Conservation (phyloP, 1,140 invertebrate genomes). For the Drosophila ficusphila region DNA sequence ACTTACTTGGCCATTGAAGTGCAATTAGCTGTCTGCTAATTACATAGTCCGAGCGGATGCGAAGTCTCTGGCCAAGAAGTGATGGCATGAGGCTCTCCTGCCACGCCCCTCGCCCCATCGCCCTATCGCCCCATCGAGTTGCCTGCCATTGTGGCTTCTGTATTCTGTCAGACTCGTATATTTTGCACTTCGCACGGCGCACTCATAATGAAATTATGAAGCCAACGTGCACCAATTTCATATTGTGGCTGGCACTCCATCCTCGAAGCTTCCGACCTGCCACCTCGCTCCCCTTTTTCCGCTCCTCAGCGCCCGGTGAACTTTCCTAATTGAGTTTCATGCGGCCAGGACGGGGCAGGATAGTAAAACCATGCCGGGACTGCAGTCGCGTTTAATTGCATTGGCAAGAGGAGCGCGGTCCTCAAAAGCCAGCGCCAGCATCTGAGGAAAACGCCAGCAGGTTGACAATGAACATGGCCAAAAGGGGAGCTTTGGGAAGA, state of each 20-base stretch:
- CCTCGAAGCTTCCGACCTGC: too few relatives aligned
- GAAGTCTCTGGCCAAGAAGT: slow-evolving; percentile 29
- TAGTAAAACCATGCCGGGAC: slow-evolving; percentile 31
- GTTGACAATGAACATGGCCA: slow-evolving; percentile 33
- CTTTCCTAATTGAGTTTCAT: slow-evolving; percentile 76
- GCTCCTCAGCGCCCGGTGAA: slow-evolving; percentile 24
- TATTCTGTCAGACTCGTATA: slow-evolving; percentile 53
- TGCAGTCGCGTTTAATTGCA: slow-evolving; percentile 75
- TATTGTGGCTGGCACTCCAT: slow-evolving; percentile 47
- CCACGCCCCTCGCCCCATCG: too few relatives aligned
- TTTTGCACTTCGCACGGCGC: slow-evolving; percentile 53
- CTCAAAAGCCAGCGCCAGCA: slow-evolving; percentile 43
- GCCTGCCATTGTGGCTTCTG: slow-evolving; percentile 14
- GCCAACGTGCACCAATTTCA: slow-evolving; percentile 76
- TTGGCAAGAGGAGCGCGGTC: slow-evolving; percentile 54
- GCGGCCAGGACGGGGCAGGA: slow-evolving; percentile 40
- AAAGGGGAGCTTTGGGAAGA: background rate
- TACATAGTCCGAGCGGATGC: slow-evolving; percentile 63
- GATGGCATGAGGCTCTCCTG: slow-evolving; percentile 4
- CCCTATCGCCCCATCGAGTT: slow-evolving; percentile 1
- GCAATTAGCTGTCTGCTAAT: slow-evolving; percentile 78
- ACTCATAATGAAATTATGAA: slow-evolving; percentile 79
- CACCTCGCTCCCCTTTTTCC: background rate
- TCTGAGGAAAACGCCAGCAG: slow-evolving; percentile 22
- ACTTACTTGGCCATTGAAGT: slow-evolving; percentile 69